Conservation (phyloP, 2,888 invertebrate species). For the Pseudeuparius sepicola region DNA sequence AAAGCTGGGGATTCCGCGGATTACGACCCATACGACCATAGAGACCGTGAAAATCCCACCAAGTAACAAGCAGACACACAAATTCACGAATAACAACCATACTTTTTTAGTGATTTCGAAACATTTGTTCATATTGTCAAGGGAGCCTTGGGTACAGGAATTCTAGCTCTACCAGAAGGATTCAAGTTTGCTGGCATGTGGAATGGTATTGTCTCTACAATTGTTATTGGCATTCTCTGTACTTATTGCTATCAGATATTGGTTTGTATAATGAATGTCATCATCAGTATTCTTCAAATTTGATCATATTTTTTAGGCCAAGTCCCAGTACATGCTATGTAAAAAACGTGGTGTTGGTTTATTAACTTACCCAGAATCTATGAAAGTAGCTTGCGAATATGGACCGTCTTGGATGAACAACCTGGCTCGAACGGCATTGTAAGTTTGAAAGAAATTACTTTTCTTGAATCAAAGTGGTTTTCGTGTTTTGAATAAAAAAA, state of each 20-base stretch:
- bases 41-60: constrained; percentile 55
- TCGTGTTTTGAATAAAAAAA: no score
- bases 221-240: constrained; percentile 65
- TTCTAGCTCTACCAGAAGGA: constrained; percentile 86
- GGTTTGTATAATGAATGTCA: constrained; percentile 41
- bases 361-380: constrained; percentile 73
- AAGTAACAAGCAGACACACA: constrained; percentile 54
- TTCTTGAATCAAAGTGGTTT: no score
- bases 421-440: constrained; percentile 41
- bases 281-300: no score
- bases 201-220: constrained; percentile 61
- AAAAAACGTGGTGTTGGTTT: constrained; percentile 57
- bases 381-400: constrained; percentile 61
- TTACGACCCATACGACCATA: constrained; percentile 58
- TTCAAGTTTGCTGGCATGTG: constrained; percentile 72
- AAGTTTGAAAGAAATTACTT: constrained; percentile 18
- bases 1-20: no score
- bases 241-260: constrained; percentile 82
- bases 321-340: constrained; percentile 49
- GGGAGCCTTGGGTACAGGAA: constrained; percentile 84
- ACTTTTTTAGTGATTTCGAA: constrained; percentile 60
- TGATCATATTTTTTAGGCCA: constrained; percentile 32
- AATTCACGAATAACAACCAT: no score
- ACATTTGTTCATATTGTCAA: constrained; percentile 78
- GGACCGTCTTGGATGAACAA: constrained; percentile 57